Conservation (phyloP, 2,113 vertebrate genomes). For the Eolophus roseicapilla region DNA sequence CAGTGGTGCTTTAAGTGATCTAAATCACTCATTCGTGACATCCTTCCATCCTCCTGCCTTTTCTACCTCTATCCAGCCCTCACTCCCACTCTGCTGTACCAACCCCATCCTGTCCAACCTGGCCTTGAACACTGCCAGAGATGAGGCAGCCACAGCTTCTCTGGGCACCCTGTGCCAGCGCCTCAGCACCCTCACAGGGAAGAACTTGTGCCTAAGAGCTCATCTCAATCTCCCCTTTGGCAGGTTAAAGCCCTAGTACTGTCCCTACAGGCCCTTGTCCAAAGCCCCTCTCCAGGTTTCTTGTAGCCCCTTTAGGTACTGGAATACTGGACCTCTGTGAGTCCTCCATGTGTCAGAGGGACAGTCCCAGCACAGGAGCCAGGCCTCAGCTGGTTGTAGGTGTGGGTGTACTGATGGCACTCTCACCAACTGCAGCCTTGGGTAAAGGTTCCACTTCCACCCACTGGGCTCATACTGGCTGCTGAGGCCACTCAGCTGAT, state of each 20-base stretch:
- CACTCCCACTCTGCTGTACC: background rate
- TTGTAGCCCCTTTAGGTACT: background rate
- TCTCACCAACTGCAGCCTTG: background rate
- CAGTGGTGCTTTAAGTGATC: background rate
- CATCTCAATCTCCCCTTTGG: background rate
- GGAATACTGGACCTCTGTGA: background rate
- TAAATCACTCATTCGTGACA: background rate
- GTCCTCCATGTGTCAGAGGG: background rate
- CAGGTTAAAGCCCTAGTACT: background rate
- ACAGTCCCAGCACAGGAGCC: background rate
- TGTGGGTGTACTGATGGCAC: rapidly evolving
- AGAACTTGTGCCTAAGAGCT: too few species aligned
- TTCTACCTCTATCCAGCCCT: background rate
- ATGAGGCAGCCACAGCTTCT: background rate
- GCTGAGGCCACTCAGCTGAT: background rate
- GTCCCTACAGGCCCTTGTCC: background rate
- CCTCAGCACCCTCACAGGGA: background rate
- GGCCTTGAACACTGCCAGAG: background rate
- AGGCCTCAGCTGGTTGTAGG: background rate
- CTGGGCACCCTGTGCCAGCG: background rate
- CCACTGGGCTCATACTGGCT: rapidly evolving
- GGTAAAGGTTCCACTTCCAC: background rate
- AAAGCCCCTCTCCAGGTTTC: background rate
- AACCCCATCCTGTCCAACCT: background rate
- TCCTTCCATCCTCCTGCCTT: background rate